Conservation (phyloP, 2,888 invertebrate species). For the Anagyrus pseudococci region DNA sequence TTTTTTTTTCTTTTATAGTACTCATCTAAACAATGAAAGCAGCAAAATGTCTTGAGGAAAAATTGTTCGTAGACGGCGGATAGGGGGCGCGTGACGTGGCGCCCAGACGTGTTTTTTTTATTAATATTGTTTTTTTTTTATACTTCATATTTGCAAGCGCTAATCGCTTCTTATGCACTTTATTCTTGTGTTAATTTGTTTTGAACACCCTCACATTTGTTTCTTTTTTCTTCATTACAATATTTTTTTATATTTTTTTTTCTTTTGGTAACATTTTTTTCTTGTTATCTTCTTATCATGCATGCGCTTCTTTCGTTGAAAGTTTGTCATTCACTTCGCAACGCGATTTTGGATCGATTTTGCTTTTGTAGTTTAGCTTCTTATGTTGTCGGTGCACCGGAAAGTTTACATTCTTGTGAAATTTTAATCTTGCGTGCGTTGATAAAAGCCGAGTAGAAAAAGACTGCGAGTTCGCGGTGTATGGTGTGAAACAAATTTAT, state of each 20-base stretch:
- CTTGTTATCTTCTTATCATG: slow-evolving; percentile 4
- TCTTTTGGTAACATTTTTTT: slow-evolving; percentile 1
- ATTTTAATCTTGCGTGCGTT: slow-evolving; percentile 30
- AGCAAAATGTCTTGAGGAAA: slow-evolving; percentile 53
- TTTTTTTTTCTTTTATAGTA: slow-evolving; percentile 46
- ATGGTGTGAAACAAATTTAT: slow-evolving; percentile 9
- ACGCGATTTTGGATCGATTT: slow-evolving; percentile 24
- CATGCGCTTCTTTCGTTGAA: background rate
- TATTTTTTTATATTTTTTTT: slow-evolving; percentile 17
- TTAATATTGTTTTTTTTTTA: slow-evolving; percentile 20
- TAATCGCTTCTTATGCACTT: slow-evolving; percentile 36
- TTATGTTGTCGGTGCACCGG: slow-evolving; percentile 25
- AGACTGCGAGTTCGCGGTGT: slow-evolving; percentile 31
- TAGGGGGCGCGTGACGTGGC: slow-evolving; percentile 28
- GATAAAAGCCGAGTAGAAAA: slow-evolving; percentile 40
- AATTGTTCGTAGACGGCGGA: slow-evolving; percentile 45
- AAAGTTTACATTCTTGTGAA: slow-evolving; percentile 25
- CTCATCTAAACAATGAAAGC: slow-evolving; percentile 60
- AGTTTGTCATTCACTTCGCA: slow-evolving; percentile 1
- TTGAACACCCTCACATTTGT: slow-evolving; percentile 18
- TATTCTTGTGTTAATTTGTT: slow-evolving; percentile 21
- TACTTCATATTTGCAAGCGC: slow-evolving; percentile 33
- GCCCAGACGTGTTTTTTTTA: slow-evolving; percentile 32
- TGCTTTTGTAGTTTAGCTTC: slow-evolving; percentile 3
- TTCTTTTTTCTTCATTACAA: slow-evolving; percentile 16